These are phyloP conservation scores for Pediacus dermestoides DNA, from an alignment of 2,888 invertebrate species.

Conservation along the genomic window DNA sequence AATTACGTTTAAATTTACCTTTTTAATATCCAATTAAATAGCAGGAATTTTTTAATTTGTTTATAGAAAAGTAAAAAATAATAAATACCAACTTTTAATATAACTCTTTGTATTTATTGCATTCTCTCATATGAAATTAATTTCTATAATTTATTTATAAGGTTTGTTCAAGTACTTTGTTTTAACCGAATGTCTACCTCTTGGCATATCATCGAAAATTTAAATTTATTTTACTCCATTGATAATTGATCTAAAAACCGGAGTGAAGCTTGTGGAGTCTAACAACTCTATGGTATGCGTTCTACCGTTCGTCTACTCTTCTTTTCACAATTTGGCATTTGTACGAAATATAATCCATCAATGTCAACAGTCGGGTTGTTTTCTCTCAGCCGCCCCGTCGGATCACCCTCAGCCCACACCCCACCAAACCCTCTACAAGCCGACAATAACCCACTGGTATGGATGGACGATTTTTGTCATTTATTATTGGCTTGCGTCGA, in stretches of 20 bases:
- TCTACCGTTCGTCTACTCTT: constrained; percentile 49
- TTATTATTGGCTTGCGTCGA: constrained; percentile 50
- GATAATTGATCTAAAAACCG: constrained; percentile 48
- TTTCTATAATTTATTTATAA: too few species aligned
- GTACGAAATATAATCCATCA: constrained; percentile 54
- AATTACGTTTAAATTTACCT: too few species aligned
- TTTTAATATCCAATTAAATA: too few species aligned
- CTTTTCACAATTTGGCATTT: constrained; percentile 55
- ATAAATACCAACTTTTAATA: too few species aligned
- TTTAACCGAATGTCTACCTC: too few species aligned
- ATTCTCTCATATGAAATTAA: too few species aligned
- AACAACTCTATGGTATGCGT: constrained; percentile 46
- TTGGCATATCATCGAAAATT: too few species aligned
- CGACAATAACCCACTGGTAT: constrained; percentile 51
- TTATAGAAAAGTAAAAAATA: too few species aligned
- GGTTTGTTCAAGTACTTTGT: too few species aligned
- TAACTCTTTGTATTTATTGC: too few species aligned
- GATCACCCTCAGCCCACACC: constrained; percentile 36
- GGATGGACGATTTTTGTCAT: constrained; percentile 53
- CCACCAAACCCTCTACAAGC: constrained; percentile 40
- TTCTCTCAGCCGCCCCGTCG: constrained; percentile 45
- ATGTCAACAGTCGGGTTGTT: constrained; percentile 53
- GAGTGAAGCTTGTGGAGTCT: constrained; percentile 37
- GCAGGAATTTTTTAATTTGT: too few species aligned
- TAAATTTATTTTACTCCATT: constrained; percentile 27